These are phyloP conservation scores for Campylomormyrus tamandua DNA, from an alignment of 2,113 vertebrate genomes.

Conservation along the genomic window DNA sequence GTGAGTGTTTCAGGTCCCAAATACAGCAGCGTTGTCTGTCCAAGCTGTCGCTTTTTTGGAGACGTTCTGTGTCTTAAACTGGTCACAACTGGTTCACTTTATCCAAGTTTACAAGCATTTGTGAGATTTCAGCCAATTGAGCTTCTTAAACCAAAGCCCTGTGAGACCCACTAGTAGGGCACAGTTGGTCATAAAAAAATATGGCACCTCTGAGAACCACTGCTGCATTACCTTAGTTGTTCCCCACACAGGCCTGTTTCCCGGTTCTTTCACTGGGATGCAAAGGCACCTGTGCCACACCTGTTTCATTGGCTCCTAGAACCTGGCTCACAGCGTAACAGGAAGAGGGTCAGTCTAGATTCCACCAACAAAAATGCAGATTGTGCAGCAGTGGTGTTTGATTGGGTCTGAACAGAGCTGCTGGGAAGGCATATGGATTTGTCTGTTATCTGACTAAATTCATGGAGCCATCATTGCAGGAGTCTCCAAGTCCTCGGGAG, in stretches of 20 bases:
- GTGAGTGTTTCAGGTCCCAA: background rate
- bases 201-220: background rate
- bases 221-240: background rate
- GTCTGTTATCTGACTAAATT: constrained; percentile 61
- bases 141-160: background rate
- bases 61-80: too few relatives aligned
- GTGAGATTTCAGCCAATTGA: background rate
- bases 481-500: constrained; percentile 41
- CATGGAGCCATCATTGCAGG: constrained; percentile 39
- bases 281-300: background rate
- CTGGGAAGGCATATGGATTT: constrained; percentile 49
- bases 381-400: constrained; percentile 54
- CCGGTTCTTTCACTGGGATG: background rate
- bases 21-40: background rate
- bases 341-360: background rate
- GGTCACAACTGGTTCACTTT: background rate
- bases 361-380: background rate
- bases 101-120: background rate
- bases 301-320: background rate
- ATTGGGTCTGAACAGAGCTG: constrained; percentile 57
- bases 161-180: background rate
- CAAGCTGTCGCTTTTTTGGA: too few relatives aligned
- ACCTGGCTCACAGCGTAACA: too few relatives aligned
- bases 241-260: background rate
- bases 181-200: background rate